Evolutionary conservation across 2,113 vertebrate species (phyloP), one percentile per base, ranked within the genome.

Genomic region (Pteruthius melanotis): DNA sequence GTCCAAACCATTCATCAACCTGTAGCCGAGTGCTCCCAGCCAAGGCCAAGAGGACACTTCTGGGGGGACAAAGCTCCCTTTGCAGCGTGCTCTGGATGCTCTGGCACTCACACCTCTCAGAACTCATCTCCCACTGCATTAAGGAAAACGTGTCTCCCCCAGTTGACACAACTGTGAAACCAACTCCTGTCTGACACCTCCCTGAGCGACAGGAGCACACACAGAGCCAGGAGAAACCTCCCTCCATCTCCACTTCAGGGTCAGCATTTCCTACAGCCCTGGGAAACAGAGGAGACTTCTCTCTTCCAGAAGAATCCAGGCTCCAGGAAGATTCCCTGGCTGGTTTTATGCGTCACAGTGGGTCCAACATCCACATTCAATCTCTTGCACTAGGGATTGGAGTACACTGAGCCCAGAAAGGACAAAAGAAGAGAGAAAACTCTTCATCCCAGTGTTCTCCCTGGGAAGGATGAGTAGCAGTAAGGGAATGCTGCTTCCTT

Each of bases 1-100:
- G 40, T 1, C 80, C 53, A 12, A 61, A 50, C 2, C 23, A 5
- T 9, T 31, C 1, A 16, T 33, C 70, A 39, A 0, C 14, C 59
- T 19, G 33, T 15, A 19, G 26, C 22, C 27, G 56, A 11, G 6
- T 23, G 27, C 74, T 57, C 35, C 63, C 15, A 11, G 17, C 33
- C 91, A 33, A 37, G 35, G 70, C 49, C 69, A 44, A 19, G 26
- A 13, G 24, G 50, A 66, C 9, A 1, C 14, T 37, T 52, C 2
- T 10, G 44, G 30, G 47, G 60, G 42, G 39, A 52, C 72, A 28
- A 24, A 53, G 59, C 17, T 8, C 4, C 37, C 39, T 19, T 19
- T 8, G 35, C 50, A 23, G 35, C 0, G 1, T 5, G n/a, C n/a
- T 49, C 37, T 22, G 65, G 24, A 1, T 61, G 57, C 40, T 75